Conservation (phyloP, 2,113 vertebrate species). For the Zosterops lateralis region DNA sequence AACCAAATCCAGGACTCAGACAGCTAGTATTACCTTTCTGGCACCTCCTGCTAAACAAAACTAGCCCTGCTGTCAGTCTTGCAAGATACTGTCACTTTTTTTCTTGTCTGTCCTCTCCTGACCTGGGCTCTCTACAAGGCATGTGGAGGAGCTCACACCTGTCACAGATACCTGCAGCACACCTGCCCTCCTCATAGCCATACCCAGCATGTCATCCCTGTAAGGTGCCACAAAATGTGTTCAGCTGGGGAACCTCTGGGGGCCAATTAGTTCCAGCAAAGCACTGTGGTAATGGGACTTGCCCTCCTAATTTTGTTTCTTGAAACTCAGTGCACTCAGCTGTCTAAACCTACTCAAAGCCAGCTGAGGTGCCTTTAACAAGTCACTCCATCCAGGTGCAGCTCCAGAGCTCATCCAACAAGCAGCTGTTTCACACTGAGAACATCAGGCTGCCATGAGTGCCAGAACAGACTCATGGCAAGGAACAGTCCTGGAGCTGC, state of each 20-base stretch:
- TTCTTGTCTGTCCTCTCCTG: neutral
- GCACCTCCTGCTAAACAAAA: neutral
- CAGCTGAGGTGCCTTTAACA: neutral
- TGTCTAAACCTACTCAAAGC: neutral
- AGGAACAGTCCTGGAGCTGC: neutral
- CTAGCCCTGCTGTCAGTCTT: neutral
- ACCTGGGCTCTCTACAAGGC: neutral
- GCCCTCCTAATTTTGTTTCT: neutral
- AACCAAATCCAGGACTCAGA: neutral
- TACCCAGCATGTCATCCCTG: neutral
- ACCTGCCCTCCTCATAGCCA: neutral
- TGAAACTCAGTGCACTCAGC: neutral
- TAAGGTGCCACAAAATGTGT: neutral
- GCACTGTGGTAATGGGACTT: accelerated
- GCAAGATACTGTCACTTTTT: neutral
- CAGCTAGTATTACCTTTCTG: neutral
- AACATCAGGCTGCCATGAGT: neutral
- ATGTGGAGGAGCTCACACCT: neutral
- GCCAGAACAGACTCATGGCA: neutral
- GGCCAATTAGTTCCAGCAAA: neutral
- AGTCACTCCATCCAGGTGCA: neutral
- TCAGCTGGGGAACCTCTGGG: neutral
- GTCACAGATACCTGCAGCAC: neutral
- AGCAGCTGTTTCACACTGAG: neutral
- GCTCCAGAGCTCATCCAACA: neutral